Evolutionary conservation across 2,888 invertebrate genomes (phyloP), one percentile per base, ranked within the genome.

Genomic region (Drosophila conformis): DNA sequence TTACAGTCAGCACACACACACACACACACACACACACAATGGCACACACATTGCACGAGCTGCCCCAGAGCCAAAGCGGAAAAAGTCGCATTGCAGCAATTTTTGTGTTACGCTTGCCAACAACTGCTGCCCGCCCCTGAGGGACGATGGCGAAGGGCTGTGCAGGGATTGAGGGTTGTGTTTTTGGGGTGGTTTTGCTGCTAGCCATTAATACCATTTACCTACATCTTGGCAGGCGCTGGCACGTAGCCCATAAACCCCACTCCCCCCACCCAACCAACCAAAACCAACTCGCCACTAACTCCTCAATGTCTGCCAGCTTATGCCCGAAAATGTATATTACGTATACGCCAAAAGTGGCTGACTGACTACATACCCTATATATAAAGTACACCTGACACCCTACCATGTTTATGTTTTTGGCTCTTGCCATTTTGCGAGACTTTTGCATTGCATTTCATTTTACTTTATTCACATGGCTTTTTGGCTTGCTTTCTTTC

Each of bases 11-110:
- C 48, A 68, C 31, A 49, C 42, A 57, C 65, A 60, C 38, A 64
- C 33, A 25, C 13, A 65, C 63, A 62, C 29, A 71, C 54, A 69
- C 57, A 64, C 15, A 70, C 25, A 27, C n/a, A 57, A 46, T 49
- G 36, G 59, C 33, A 72, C 58, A 56, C 54, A 51, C 36, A 49
- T 40, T 72, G 73, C 87, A 88, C 89, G 76, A 89, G 78, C 79
- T 75, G 40, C 70, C 35, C 73, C 31, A 61, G 29, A 69, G 69
- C 61, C 60, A 61, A 68, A 68, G 54, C 54, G 80, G 81, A 89
- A 87, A 89, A 89, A 87, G 87, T 87, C 87, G 87, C 87, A 87
- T 89, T 87, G 87, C 87, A 87, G 87, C 90, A 77, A 83, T 83
- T 89, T 83, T 72, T 78, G 88, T 78, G 86, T 85, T 87, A 87